These are phyloP conservation scores for Scaptodrosophila latifasciaeformis DNA, from an alignment of 2,888 invertebrate genomes.

Conservation along the genomic window DNA sequence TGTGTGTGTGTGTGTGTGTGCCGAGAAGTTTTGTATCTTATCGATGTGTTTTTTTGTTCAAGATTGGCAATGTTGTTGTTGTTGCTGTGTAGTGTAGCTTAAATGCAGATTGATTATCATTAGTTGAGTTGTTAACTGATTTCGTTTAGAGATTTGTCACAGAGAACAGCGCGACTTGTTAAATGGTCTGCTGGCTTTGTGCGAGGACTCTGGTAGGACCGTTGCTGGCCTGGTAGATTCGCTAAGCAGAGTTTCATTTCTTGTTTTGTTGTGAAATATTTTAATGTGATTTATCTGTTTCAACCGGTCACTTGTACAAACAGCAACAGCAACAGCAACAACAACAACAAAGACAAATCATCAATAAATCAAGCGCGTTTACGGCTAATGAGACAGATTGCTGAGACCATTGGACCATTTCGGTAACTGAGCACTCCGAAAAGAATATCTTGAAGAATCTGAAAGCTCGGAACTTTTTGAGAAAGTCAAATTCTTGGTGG, in stretches of 20 bases:
- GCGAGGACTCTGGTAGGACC: slow-evolving; percentile 6
- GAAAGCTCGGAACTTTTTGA: not conserved
- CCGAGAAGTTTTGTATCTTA: slow-evolving; percentile 24
- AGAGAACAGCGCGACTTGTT: slow-evolving; percentile 11
- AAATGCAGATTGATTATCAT: slow-evolving; percentile 62
- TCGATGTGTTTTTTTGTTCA: slow-evolving; percentile 14
- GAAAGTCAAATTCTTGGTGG: slow-evolving; percentile 35
- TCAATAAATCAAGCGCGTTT: slow-evolving; percentile 55
- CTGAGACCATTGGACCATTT: slow-evolving; percentile 3
- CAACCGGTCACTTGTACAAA: slow-evolving; percentile 10
- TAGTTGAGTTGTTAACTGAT: slow-evolving; percentile 69
- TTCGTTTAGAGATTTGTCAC: slow-evolving; percentile 62
- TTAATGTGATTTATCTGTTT: slow-evolving; percentile 62
- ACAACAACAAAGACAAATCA: slow-evolving; percentile 3
- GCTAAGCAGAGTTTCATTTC: slow-evolving; percentile 6
- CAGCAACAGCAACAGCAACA: slow-evolving; percentile 29
- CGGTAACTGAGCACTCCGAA: too few relatives aligned
- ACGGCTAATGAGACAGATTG: slow-evolving; percentile 65
- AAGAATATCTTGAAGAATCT: too few relatives aligned
- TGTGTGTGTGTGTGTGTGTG: slow-evolving; percentile 12
- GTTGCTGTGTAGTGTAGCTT: slow-evolving; percentile 34
- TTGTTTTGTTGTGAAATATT: slow-evolving; percentile 43
- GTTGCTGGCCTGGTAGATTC: too few relatives aligned
- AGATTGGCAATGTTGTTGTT: slow-evolving; percentile 15
- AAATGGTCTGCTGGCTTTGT: not conserved